phyloP scores from a whole-genome alignment of 1,140 invertebrate species.

The Drosophila grimshawi region DNA sequence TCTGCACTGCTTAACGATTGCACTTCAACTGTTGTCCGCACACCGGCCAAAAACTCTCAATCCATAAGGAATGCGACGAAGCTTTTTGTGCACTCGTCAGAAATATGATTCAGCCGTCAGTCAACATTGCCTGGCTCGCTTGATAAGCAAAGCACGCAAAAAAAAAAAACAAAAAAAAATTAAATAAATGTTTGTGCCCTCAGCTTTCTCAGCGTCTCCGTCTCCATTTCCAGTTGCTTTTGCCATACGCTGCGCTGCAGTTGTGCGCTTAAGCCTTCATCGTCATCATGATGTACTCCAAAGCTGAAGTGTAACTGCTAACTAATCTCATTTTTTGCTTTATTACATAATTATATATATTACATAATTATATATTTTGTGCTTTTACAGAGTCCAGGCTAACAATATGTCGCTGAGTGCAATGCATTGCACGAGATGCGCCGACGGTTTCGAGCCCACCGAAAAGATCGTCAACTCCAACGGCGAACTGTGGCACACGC shows the following conservation, averaged over 20 bases:
- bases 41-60: constrained; percentile 5
- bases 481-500: constrained; percentile 99
- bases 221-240: constrained; percentile 51
- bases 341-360: constrained; percentile 6
- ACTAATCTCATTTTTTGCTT: background rate
- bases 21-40: constrained; percentile 43
- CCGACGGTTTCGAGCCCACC: constrained; percentile 96
- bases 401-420: constrained; percentile 91
- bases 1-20: constrained; percentile 32
- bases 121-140: constrained; percentile 43
- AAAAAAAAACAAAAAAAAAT: too few relatives aligned
- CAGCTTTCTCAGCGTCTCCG: background rate
- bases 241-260: constrained; percentile 33
- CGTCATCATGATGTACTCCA: constrained; percentile 75
- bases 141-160: constrained; percentile 44
- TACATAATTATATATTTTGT: background rate
- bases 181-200: constrained; percentile 9
- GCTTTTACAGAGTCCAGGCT: constrained; percentile 74
- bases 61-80: constrained; percentile 54
- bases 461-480: constrained; percentile 99
- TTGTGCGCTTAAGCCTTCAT: constrained; percentile 31
- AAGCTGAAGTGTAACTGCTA: constrained; percentile 68
- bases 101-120: constrained; percentile 68
- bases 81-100: constrained; percentile 60
- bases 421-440: constrained; percentile 97